Percentiles rank a stretch among this genome's conserved stretches.
Conservation (phyloP, 2,797 vertebrate species). For the Enoplosus armatus region DNA sequence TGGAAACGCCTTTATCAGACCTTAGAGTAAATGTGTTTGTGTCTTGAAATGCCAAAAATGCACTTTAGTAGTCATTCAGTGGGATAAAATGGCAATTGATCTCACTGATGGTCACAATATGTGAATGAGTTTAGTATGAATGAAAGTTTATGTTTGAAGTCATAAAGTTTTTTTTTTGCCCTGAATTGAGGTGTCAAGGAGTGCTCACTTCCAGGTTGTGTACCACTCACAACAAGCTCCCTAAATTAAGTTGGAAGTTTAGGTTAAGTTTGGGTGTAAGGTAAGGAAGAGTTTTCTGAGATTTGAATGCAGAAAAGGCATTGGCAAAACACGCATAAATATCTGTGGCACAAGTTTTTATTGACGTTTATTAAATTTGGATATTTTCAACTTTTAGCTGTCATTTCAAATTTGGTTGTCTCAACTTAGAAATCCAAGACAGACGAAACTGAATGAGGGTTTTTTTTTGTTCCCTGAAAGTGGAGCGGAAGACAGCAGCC, state of each 20-base stretch:
- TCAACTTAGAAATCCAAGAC: constrained; percentile 1
- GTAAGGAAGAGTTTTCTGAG: neutral
- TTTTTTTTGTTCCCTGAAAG: neutral
- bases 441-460: neutral
- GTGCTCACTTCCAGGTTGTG: neutral
- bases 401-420: neutral
- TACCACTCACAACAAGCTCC: neutral
- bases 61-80: no score
- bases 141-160: no score
- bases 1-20: neutral
- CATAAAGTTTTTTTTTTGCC: no score
- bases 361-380: neutral
- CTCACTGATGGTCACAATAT: neutral
- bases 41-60: no score
- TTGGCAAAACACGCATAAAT: no score
- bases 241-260: neutral
- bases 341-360: neutral
- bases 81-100: neutral
- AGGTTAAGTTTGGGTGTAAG: no score
- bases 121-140: neutral
- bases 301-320: neutral
- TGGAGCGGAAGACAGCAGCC: neutral
- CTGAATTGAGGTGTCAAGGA: neutral
- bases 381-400: neutral
- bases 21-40: neutral